A percentile compares a stretch with the other conserved stretches of the same genome.
These are phyloP conservation scores for Parapristionchus giblindavisi DNA, from an alignment of 2,888 invertebrate genomes.

Conservation along the genomic window DNA sequence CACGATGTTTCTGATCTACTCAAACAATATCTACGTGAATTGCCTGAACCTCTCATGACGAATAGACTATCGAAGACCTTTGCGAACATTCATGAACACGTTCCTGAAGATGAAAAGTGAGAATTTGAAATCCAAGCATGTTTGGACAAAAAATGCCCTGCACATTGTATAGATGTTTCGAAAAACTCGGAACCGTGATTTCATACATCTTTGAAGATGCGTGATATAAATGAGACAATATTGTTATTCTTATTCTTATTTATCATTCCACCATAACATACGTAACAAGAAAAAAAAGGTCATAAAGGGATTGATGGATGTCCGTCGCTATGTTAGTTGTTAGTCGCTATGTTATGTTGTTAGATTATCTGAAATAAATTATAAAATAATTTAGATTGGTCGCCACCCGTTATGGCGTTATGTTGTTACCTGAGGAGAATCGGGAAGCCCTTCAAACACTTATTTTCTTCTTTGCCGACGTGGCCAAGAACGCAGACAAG, in stretches of 20 bases:
- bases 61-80: slow-evolving; percentile 93
- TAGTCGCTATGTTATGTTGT: too few species aligned
- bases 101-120: slow-evolving; percentile 54
- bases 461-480: slow-evolving; percentile 84
- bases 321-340: too few species aligned
- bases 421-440: slow-evolving; percentile 92
- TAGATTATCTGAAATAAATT: too few species aligned
- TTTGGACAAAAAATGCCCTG: too few species aligned
- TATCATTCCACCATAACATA: not conserved
- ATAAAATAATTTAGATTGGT: slow-evolving; percentile 75
- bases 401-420: slow-evolving; percentile 86
- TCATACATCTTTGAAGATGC: too few species aligned
- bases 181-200: too few species aligned
- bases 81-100: slow-evolving; percentile 78
- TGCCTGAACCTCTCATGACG: slow-evolving; percentile 91
- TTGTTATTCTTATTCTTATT: too few species aligned
- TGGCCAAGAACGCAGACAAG: slow-evolving; percentile 72
- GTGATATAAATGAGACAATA: too few species aligned
- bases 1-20: slow-evolving; percentile 95
- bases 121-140: too few species aligned
- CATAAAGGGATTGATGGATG: too few species aligned
- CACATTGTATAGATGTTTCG: too few species aligned
- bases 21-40: slow-evolving; percentile 93
- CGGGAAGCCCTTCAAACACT: slow-evolving; percentile 88
- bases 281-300: not conserved